These are phyloP conservation scores for Gymnopithys bicolor DNA, from an alignment of 2,797 vertebrate species.

Conservation along the genomic window DNA sequence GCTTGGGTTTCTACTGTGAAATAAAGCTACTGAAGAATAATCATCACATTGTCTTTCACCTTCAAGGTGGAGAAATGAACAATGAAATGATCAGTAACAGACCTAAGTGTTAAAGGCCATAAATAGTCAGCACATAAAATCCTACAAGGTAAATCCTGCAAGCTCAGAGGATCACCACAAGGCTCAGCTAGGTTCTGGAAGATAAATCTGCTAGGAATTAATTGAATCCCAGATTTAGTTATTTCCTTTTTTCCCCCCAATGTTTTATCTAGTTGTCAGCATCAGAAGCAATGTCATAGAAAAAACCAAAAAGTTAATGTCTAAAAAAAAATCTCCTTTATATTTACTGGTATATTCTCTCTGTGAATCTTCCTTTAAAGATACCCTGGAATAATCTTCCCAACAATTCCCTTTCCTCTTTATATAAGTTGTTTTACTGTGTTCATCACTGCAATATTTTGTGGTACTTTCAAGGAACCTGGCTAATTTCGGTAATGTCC, in stretches of 20 bases:
- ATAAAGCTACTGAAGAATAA: neutral
- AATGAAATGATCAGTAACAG: neutral
- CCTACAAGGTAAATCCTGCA: neutral
- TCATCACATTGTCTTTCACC: rapidly evolving
- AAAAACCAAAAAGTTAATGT: neutral
- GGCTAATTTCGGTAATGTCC: neutral
- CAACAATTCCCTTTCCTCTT: neutral
- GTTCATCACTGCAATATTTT: neutral
- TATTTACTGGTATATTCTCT: neutral
- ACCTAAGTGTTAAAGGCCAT: neutral
- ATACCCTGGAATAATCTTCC: neutral
- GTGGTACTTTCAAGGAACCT: neutral
- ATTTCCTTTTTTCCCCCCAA: neutral
- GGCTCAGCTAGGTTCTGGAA: neutral
- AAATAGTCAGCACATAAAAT: neutral
- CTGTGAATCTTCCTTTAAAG: neutral
- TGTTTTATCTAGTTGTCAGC: neutral
- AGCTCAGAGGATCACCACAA: neutral
- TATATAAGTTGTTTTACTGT: neutral
- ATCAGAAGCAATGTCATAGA: neutral
- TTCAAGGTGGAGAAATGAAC: neutral
- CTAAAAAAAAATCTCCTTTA: neutral
- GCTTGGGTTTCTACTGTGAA: neutral
- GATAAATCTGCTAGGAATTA: neutral
- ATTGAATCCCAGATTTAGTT: neutral